These are phyloP conservation scores for Chrysocyon brachyurus DNA, from an alignment of 2,797 vertebrate species.

Conservation along the genomic window DNA sequence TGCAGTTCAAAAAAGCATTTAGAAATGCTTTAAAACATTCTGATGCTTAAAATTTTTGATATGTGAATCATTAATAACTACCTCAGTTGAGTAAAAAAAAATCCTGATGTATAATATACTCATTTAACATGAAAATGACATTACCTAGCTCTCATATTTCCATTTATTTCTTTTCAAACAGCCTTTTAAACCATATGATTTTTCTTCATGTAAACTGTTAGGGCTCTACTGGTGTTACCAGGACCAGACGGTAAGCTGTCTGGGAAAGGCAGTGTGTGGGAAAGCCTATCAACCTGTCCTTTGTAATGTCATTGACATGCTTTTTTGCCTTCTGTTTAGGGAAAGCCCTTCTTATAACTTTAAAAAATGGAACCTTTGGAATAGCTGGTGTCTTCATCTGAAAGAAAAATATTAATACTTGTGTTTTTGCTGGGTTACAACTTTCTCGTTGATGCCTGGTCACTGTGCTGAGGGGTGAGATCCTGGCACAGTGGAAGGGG, in stretches of 20 bases:
- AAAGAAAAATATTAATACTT: neutral
- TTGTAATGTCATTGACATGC: neutral
- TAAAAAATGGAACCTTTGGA: neutral
- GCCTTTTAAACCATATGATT: neutral
- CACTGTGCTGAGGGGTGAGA: neutral
- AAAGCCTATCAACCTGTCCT: neutral
- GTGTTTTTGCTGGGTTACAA: neutral
- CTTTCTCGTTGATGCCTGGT: neutral
- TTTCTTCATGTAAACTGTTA: neutral
- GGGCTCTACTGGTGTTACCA: too few relatives aligned
- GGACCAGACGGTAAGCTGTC: neutral
- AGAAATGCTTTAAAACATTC: slow-evolving; percentile 39
- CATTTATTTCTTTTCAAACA: neutral
- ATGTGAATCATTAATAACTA: slow-evolving; percentile 28
- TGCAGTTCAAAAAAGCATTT: neutral
- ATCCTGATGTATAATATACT: neutral
- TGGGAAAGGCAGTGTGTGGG: neutral
- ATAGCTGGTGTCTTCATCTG: neutral
- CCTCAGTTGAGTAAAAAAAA: neutral
- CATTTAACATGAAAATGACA: neutral
- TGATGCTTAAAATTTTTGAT: neutral
- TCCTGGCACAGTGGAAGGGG: neutral
- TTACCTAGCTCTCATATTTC: neutral
- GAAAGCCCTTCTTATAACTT: neutral
- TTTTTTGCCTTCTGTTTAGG: neutral